Base-by-base conservation (phyloP, 2,888 invertebrate species). In the Allygus modestus region DNA sequence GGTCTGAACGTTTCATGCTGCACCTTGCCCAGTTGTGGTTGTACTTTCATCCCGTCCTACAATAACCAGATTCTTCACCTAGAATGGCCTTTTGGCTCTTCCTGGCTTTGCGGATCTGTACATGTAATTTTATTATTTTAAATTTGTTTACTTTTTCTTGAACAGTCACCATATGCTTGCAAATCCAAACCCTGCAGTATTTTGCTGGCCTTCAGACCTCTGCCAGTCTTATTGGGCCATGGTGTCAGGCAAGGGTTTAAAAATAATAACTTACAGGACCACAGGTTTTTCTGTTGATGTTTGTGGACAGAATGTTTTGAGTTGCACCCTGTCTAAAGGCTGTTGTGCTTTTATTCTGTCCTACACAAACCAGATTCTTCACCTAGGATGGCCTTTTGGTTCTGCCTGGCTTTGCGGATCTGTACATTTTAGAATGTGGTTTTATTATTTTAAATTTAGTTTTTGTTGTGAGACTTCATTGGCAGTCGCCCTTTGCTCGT, bases 351-450 rank as follows among this genome's bases (percentile, higher is more conserved):
- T 23, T 9, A 1, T 77, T 77, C 28, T 77, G 71, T 37, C 31
- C 71, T 28, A 71, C n/a, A 41, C 5, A 84, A 84, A 65, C 46
- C 43, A 61, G 79, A 43, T 46, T 46, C 46, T 43, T 43, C 79
- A 41, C 46, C n/a, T 26, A 46, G 43, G 51, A 77, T 54, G 54
- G 54, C 54, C 23, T 23, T 23, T 23, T 54, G 54, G 54, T 20
- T 5, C 31, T 54, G 54, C 54, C 23, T 54, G 54, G 54, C 23
- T 54, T 54, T 54, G 54, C 54, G 54, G 54, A 54, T 54, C 54
- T 54, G 46, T 46, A 46, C 46, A 46, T 46, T 46, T 37, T 37
- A 37, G 4, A 37, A 37, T 11, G 37, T 37, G 11, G 4, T 37
- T 37, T 37, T 37, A 11, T 37, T 37, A 37, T 37, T 37, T 37